Percentiles rank a stretch among this genome's conserved stretches.
Evolutionary conservation across 2,888 invertebrate genomes (phyloP).

Genomic region (Micropterix aruncella): DNA sequence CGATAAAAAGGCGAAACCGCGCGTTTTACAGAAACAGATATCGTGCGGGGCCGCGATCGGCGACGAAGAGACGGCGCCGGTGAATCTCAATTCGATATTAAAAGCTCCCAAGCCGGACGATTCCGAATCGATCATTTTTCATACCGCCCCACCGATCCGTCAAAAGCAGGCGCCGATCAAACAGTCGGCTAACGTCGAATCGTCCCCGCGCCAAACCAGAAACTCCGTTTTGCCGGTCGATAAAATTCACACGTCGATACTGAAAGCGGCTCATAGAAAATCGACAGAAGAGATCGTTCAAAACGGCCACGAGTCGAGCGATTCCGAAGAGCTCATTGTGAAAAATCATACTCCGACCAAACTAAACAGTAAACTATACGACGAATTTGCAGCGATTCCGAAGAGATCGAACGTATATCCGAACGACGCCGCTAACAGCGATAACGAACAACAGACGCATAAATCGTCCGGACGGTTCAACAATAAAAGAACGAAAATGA

Average conservation of each 20-base stretch:
- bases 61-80: conserved; percentile 1
- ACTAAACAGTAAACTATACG: background rate
- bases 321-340: conserved; percentile 3
- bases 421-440: background rate
- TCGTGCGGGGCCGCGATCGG: conserved; percentile 26
- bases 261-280: conserved; percentile 10
- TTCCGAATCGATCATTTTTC: conserved; percentile 16
- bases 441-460: conserved; percentile 4
- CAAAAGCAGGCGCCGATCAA: conserved; percentile 20
- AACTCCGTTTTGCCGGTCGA: background rate
- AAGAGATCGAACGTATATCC: background rate
- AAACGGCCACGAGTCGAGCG: background rate
- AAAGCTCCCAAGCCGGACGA: conserved; percentile 13
- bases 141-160: conserved; percentile 20
- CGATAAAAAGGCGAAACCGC: conserved; percentile 17
- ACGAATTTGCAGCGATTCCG: background rate
- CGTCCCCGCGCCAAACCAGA: conserved; percentile 14
- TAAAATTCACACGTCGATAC: conserved; percentile 7
- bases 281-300: conserved; percentile 1
- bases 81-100: conserved; percentile 16
- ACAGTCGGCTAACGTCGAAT: conserved; percentile 21
- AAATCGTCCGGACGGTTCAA: conserved; percentile 31
- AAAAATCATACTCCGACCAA: background rate
- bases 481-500: conserved; percentile 63
- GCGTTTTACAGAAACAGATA: conserved; percentile 27